phyloP scores from a whole-genome alignment of 2,797 vertebrate genomes.

The Manis pentadactyla region DNA sequence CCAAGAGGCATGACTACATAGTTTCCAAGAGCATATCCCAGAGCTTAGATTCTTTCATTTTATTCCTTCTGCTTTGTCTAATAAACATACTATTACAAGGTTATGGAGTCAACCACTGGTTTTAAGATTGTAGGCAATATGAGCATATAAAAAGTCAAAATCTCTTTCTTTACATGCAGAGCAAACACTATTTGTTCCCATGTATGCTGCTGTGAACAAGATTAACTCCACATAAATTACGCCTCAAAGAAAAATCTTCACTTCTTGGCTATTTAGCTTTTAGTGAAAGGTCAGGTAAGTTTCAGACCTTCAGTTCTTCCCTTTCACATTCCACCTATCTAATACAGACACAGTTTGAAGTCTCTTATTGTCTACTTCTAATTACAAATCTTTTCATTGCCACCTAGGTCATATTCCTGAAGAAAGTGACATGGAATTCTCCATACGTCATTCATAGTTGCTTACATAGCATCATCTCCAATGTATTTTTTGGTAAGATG shows the following conservation, averaged over 20 bases:
- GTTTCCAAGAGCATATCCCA: neutral
- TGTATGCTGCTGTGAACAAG: neutral
- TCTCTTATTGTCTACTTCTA: neutral
- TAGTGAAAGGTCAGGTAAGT: neutral
- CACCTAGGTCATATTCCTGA: neutral
- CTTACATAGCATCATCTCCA: neutral
- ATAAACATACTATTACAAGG: neutral
- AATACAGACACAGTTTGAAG: neutral
- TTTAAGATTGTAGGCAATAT: neutral
- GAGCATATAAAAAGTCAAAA: neutral
- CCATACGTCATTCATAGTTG: neutral
- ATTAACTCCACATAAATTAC: neutral
- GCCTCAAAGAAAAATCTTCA: neutral
- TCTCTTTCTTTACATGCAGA: neutral
- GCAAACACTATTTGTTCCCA: neutral
- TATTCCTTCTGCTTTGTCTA: neutral
- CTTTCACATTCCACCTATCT: neutral
- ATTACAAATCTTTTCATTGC: neutral
- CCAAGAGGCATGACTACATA: neutral
- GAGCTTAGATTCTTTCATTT: neutral
- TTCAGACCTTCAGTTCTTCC: neutral
- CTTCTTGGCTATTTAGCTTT: neutral
- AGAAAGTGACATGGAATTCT: neutral
- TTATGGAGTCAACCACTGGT: neutral
- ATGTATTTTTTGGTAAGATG: neutral